These are phyloP conservation scores for Plebejus argus DNA, from an alignment of 2,888 invertebrate species.

Conservation along the genomic window DNA sequence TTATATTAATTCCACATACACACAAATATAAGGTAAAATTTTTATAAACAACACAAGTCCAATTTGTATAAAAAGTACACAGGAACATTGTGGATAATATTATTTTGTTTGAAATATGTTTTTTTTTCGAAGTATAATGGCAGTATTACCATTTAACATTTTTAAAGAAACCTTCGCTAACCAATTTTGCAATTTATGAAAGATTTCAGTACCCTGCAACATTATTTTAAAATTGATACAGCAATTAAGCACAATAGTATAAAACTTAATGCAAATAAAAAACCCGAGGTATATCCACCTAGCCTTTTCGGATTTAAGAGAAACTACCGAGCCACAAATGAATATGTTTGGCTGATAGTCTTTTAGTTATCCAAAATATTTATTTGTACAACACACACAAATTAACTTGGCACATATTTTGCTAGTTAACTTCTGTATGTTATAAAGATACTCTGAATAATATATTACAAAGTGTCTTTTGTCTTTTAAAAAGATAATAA, in stretches of 20 bases:
- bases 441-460: not conserved
- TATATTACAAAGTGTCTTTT: no score
- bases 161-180: not conserved
- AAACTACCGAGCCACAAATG: not conserved
- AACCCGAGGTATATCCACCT: not conserved
- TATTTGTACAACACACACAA: no score
- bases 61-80: constrained; percentile 27
- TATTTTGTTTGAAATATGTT: not conserved
- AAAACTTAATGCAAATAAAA: not conserved
- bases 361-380: not conserved
- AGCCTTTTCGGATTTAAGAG: not conserved
- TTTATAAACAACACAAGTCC: constrained; percentile 2
- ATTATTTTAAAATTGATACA: not conserved
- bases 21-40: constrained; percentile 8
- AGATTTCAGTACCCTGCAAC: not conserved
- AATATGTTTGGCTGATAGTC: not conserved
- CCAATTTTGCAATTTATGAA: not conserved
- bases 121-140: not conserved
- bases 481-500: not conserved
- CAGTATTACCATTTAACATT: not conserved
- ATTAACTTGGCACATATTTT: not conserved
- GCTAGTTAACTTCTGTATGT: not conserved
- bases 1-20: constrained; percentile 3
- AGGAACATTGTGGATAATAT: constrained; percentile 14
- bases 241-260: not conserved